Evolutionary conservation across 53 echinoderm and acorn worm genomes (phyloP), one percentile per base, ranked within the genome.

Genomic region (Mesocentrotus franciscanus): DNA sequence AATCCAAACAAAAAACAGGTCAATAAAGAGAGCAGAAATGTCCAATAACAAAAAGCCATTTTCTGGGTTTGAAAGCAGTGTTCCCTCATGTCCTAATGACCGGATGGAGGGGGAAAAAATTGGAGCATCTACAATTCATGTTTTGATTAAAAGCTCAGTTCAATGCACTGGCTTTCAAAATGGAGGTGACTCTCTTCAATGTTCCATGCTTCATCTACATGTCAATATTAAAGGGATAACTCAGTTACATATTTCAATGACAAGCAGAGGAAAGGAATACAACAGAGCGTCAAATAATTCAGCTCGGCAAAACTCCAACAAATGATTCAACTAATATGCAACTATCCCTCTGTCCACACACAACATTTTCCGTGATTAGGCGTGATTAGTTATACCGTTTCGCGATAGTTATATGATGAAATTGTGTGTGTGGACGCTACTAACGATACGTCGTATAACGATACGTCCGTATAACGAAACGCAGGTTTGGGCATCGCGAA

Each of bases 121-220:
- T 81, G 81, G 81, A 81, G 39, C 42, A 93, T 42, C 72, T 36
- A 10, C 29, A 39, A n/a, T 70, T 9, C 12, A 68, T 55, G 24
- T 33, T 92, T 22, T 91, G 39, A 39, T 70, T 66, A 92, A n/a
- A n/a, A 62, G 57, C 66, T 35, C 36, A 42, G 81, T 81, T 81
- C 81, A 81, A 81, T 81, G 81, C 36, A 81, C 81, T 81, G 81
- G 36, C 22, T 81, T 81, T 18, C 33, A 42, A 81, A 36, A 42
- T 9, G 20, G 81, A 42, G 22, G 36, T 42, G 22, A 81, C 20
- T 81, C 42, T 27, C 42, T 39, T 81, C 22, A 6, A 81, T 81
- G 81, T 42, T 81, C 74, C 36, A 81, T 42, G 2, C 42, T 33
- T 15, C 1, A 81, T 81, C 36, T 18, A 15, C 13, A 61, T 61